Evolutionary conservation across 2,888 invertebrate genomes (phyloP), one percentile per base, ranked within the genome.

Genomic region (Alviniconcha strummeri): DNA sequence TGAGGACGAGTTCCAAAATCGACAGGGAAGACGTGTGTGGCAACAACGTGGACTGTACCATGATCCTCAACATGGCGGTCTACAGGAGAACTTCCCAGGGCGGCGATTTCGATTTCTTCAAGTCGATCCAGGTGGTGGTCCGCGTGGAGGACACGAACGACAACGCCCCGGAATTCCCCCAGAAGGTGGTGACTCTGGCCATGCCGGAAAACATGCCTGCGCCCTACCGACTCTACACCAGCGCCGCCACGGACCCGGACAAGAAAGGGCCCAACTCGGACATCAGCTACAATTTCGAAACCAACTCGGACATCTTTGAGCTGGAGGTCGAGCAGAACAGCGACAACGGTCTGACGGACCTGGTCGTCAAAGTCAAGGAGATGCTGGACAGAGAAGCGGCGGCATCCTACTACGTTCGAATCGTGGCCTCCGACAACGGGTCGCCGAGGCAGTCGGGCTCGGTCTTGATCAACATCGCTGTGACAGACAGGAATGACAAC

Each of bases 401-500:
- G 67, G 89, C 89, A 82, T 89, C 88, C 71, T 92, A 91, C 83
- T 87, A 89, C 19, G 83, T 92, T 36, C 88, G 86, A 9, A 88
- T 92, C 52, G 86, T 89, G 60, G 92, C 92, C 7, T 87, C 87
- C 36, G 92, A 92, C 88, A 90, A 90, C 19, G 92, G 92, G 1
- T 85, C 83, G 52, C 91, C 91, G 3, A 87, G 85, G 15, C 85
- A 86, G 64, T 89, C 90, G 8, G 92, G 91, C 8, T 88, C 89
- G 4, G 89, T 90, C 8, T 86, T 87, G 36, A 88, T 92, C n/a
- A 90, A 90, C 81, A 90, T 92, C n/a, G 89, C 88, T 5, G 89
- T 92, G 13, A 88, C 89, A 8, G 92, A 92, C 81, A 85, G 88
- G 60, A 92, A 92, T 84, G 92, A 92, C 83, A 91, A 92, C 82